phyloP scores from a whole-genome alignment of 2,113 vertebrate species.

The Myodes glareolus region DNA sequence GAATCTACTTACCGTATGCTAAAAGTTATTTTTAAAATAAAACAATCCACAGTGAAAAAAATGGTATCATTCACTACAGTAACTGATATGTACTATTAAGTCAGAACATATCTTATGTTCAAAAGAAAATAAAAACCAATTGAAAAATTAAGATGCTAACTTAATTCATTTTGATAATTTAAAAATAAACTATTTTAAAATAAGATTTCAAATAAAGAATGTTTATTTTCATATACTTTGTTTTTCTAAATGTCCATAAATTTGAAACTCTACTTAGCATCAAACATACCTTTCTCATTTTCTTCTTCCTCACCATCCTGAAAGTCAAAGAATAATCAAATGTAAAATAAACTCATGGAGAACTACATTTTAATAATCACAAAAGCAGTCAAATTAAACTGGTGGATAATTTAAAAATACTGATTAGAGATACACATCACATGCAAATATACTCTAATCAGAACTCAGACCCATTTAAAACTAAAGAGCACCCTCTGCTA shows the following conservation, averaged over 20 bases:
- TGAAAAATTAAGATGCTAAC: conserved; percentile 76
- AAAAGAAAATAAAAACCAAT: conserved; percentile 80
- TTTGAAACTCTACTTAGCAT: conserved; percentile 83
- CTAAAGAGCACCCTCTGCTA: neutral
- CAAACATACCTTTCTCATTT: conserved; percentile 96
- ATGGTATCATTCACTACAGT: conserved; percentile 79
- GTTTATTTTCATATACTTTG: conserved; percentile 76
- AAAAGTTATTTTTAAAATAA: conserved; percentile 74
- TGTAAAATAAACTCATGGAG: conserved; percentile 80
- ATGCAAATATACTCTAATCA: conserved; percentile 20
- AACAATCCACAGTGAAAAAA: conserved; percentile 75
- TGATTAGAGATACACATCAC: conserved; percentile 26
- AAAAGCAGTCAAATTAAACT: conserved; percentile 36
- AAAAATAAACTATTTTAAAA: conserved; percentile 81
- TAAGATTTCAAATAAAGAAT: conserved; percentile 76
- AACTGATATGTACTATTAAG: conserved; percentile 82
- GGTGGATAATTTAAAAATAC: conserved; percentile 20
- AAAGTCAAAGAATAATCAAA: conserved; percentile 84
- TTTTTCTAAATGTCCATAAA: conserved; percentile 70
- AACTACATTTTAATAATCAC: conserved; percentile 51
- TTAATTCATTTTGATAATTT: conserved; percentile 78
- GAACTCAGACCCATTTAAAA: neutral
- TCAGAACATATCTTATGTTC: conserved; percentile 70
- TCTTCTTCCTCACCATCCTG: conserved; percentile 95
- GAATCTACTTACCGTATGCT: conserved; percentile 83